Base-by-base conservation (phyloP, 2,113 vertebrate genomes). In the Menidia beryllina region DNA sequence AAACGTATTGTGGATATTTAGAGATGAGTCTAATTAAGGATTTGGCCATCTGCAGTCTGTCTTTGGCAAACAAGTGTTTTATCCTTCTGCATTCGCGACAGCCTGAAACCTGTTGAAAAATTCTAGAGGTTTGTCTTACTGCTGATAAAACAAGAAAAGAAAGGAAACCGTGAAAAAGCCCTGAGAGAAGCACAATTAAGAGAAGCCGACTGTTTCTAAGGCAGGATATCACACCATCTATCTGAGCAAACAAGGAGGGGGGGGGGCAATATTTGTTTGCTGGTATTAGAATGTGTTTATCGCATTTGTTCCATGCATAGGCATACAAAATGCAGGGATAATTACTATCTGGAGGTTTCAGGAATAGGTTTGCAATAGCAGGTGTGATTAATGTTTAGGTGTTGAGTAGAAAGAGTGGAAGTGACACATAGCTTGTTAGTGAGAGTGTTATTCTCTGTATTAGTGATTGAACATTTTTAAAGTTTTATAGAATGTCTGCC, bases 11-110 rank as follows among this genome's bases (percentile, higher is more conserved):
- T 57, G 69, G 72, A 86, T 91, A 81, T 84, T 88, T 56, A 65
- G 58, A 65, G 83, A 85, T 77, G 64, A 58, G 78, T 87, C 84
- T 89, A 82, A 92, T 91, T 85, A 83, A 38, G 72, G 79, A 69
- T 83, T 87, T 57, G 86, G 71, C 48, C 60, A 52, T 62, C 34
- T 63, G 34, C 73, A 87, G 80, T 88, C 81, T 88, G 79, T 81
- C 65, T n/a, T 19, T n/a, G 21, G 39, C 27, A 47, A 54, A 45
- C 39, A 15, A 34, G 30, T 27, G 9, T 72, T 65, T 56, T 66
- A 36, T 21, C 26, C 26, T 27, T 27, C 39, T 55, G 36, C 23
- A 1, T 61, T 75, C 27, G 69, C 36, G 12, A 63, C 49, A 38
- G 9, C 47, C 7, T 75, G 34, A 15, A 23, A n/a, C 39, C 43